Evolutionary conservation across 2,888 invertebrate genomes (phyloP).

Genomic region (Pherbina coryleti): DNA sequence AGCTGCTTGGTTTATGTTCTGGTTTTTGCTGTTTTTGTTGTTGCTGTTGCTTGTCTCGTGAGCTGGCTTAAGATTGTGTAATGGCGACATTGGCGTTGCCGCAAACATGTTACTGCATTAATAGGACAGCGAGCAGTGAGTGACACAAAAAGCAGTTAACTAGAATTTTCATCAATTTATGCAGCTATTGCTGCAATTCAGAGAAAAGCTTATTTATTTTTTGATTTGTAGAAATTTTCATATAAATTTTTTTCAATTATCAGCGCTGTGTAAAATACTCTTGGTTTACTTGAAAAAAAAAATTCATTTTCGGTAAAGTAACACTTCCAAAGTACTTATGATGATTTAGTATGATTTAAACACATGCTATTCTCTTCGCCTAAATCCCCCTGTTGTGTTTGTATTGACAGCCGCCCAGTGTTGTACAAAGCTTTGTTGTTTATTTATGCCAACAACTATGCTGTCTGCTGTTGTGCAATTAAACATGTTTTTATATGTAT

Average conservation of each 20-base stretch:
- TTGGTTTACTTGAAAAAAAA: too few relatives aligned
- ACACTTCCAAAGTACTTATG: too few relatives aligned
- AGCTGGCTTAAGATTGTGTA: not conserved
- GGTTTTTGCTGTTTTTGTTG: not conserved
- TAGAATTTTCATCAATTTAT: too few relatives aligned
- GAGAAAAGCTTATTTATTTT: too few relatives aligned
- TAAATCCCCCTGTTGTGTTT: not conserved
- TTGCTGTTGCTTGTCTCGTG: not conserved
- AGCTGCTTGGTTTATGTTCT: not conserved
- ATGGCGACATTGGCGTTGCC: not conserved
- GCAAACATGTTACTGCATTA: not conserved
- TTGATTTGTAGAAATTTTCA: too few relatives aligned
- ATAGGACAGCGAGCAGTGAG: not conserved
- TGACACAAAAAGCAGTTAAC: not conserved
- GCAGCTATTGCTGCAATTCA: too few relatives aligned
- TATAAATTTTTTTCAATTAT: too few relatives aligned
- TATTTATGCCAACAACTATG: conserved; percentile 14
- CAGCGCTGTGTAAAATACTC: too few relatives aligned
- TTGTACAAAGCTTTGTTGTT: not conserved
- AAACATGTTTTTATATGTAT: not conserved
- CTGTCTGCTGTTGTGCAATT: not conserved
- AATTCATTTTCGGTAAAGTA: too few relatives aligned
- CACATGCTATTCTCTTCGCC: too few relatives aligned
- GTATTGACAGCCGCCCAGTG: not conserved
- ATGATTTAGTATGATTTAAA: too few relatives aligned